A percentile compares a stretch with the other conserved stretches of the same genome.
These are phyloP conservation scores for Entomobrya proxima DNA, from an alignment of 2,888 invertebrate genomes.

Conservation along the genomic window DNA sequence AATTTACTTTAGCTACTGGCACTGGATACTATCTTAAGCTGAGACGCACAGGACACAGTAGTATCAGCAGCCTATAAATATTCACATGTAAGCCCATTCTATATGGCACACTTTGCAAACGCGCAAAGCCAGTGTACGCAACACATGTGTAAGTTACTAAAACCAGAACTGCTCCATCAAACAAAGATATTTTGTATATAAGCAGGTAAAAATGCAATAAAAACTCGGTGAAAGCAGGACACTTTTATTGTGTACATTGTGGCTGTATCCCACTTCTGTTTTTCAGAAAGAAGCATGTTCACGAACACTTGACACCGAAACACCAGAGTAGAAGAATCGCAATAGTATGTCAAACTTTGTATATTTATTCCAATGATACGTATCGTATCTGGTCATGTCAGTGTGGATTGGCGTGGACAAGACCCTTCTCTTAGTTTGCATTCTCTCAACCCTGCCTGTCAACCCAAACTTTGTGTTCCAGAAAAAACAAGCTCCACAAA, in stretches of 20 bases:
- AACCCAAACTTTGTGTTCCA: not conserved
- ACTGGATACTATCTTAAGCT: not conserved
- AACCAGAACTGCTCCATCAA: too few species aligned
- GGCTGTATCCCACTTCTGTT: conserved; percentile 11
- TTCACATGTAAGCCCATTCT: too few species aligned
- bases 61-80: too few species aligned
- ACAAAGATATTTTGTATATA: not conserved
- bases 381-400: not conserved
- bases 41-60: too few species aligned
- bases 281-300: not conserved
- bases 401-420: not conserved
- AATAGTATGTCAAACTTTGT: not conserved
- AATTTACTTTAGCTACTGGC: not conserved
- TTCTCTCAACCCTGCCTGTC: not conserved
- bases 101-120: too few species aligned
- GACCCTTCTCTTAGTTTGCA: conserved; percentile 1
- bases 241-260: not conserved
- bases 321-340: not conserved
- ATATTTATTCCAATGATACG: not conserved
- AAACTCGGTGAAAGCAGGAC: not conserved
- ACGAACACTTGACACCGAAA: conserved; percentile 24
- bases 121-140: not conserved
- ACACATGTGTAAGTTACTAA: too few species aligned
- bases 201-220: conserved; percentile 32
- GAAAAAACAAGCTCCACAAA: not conserved